Percentiles rank a stretch among this genome's conserved stretches.
Evolutionary conservation across 30 jellyfish, hydroid and myxozoan species (phyloP).

Genomic region (Aurelia sp.): DNA sequence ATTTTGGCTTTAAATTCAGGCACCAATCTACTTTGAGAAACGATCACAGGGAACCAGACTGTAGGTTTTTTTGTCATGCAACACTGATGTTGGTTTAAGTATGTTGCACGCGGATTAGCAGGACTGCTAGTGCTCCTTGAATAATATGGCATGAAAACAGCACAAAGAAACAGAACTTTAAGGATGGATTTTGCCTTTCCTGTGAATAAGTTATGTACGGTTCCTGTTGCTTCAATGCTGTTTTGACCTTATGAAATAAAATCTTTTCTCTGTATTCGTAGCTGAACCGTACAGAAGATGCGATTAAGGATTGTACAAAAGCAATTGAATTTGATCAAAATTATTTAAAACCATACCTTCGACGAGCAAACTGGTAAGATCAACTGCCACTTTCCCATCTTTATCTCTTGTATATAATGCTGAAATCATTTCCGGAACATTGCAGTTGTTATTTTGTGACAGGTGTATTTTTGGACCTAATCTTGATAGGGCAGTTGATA

Average conservation of each 20-base stretch:
- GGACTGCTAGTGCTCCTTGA: no score
- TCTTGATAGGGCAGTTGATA: no score
- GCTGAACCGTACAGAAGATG: conserved; percentile 56
- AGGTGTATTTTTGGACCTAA: neutral
- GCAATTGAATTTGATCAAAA: conserved; percentile 93
- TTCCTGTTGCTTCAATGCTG: neutral
- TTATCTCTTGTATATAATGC: no score
- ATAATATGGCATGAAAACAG: no score
- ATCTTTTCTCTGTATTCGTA: neutral
- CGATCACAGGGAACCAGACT: no score
- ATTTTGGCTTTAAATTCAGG: no score
- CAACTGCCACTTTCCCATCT: neutral
- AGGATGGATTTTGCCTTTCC: no score
- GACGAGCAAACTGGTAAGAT: conserved; percentile 97
- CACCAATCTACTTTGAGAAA: no score
- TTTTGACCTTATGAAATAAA: neutral
- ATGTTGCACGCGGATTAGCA: no score
- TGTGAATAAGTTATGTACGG: neutral
- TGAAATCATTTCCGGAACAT: neutral
- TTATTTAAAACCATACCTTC: conserved; percentile 79
- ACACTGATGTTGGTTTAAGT: no score
- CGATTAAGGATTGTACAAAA: conserved; percentile 86
- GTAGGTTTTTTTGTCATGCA: no score
- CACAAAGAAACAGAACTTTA: no score
- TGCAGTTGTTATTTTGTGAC: neutral